Base-by-base conservation (phyloP, 2,888 invertebrate genomes). In the Nasonia oneida region DNA sequence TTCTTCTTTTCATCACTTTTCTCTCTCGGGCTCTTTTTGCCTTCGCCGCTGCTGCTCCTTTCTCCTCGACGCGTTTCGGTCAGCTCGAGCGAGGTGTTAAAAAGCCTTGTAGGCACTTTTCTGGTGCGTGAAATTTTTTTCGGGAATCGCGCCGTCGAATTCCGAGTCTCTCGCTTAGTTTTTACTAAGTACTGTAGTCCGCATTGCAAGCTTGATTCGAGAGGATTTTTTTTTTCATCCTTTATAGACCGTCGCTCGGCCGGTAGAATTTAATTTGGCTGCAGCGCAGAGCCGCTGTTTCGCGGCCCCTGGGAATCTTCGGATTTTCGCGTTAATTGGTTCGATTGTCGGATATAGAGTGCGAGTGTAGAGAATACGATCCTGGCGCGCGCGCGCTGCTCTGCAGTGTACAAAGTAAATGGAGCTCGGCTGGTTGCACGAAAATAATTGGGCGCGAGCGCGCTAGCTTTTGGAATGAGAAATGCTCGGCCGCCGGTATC, bases 251-350 rank as follows among this genome's bases (percentile, higher is more conserved):
- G 47, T 47, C 47, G 47, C 80, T 80, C 53, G 73, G 80, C 23
- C 39, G 53, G 53, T 70, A 81, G 81, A 81, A 73, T 74, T 81
- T 81, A 81, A 81, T 81, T 81, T 81, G 57, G 57, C n/a, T n/a
- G 53, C 50, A 15, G 6, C 57, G 8, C 8, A 47, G n/a, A 39
- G 12, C 50, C 39, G 73, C 73, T 42, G 42, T 57, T 73, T 57
- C 23, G 37, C 23, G 18, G 61, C 3, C 18, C 29, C n/a, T 53
- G 10, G 81, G 71, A 73, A 73, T 81, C 73, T 33, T 29, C 33
- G 50, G 37, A 53, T 70, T 53, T 53, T 50, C 80, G 53, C 37
- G 53, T 80, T 80, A 80, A 80, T 80, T 67, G 67, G 67, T 67
- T 67, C n/a, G 67, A 67, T 67, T 67, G 67, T 67, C 15, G 67